These are phyloP conservation scores for Bucco capensis DNA, from an alignment of 2,113 vertebrate genomes.

Conservation along the genomic window DNA sequence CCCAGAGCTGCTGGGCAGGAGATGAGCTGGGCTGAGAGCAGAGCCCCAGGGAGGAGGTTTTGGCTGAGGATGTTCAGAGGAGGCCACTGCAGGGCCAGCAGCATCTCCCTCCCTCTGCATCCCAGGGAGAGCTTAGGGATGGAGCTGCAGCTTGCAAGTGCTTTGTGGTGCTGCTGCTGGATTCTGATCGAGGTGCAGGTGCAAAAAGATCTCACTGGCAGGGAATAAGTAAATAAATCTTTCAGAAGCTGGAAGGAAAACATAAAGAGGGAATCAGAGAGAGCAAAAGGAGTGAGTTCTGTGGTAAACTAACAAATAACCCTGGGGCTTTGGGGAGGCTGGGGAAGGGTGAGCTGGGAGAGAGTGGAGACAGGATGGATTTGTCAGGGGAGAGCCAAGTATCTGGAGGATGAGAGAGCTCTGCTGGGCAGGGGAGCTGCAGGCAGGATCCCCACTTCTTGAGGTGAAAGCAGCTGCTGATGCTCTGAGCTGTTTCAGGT, in stretches of 20 bases:
- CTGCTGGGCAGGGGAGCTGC: background rate
- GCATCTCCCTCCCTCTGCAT: background rate
- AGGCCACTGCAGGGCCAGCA: background rate
- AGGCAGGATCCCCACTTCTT: rapidly evolving
- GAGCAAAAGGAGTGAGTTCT: background rate
- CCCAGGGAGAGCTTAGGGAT: background rate
- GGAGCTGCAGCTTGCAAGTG: rapidly evolving
- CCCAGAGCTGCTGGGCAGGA: constrained; percentile 40
- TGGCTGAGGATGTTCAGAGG: background rate
- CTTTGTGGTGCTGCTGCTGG: background rate
- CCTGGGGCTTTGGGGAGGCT: background rate
- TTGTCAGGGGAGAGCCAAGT: rapidly evolving
- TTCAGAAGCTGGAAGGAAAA: background rate
- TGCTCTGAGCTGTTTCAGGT: rapidly evolving
- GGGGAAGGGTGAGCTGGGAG: background rate
- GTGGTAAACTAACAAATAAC: background rate
- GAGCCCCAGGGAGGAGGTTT: background rate
- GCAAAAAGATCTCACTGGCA: background rate
- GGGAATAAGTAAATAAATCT: background rate
- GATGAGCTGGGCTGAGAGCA: constrained; percentile 34
- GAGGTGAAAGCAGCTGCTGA: background rate
- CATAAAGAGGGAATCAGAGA: background rate
- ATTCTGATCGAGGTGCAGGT: background rate
- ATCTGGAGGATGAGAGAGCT: rapidly evolving
- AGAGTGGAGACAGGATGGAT: no score